Conservation (phyloP, 2,888 invertebrate genomes). For the Napeogenes sylphis region DNA sequence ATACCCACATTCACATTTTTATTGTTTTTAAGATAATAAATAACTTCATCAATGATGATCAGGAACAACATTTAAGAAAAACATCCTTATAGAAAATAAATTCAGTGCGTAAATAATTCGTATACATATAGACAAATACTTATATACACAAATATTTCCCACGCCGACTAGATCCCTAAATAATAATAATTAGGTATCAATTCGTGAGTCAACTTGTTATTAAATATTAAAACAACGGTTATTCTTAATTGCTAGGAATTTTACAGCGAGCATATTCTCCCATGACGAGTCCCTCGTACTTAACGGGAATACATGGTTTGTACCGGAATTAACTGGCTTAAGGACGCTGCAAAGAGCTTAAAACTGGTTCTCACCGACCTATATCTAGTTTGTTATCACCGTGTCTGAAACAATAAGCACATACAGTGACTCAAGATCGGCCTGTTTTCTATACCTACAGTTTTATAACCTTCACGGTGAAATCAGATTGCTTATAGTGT, state of each 20-base stretch:
- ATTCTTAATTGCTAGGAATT: slow-evolving; percentile 64
- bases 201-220: slow-evolving; percentile 10
- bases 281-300: slow-evolving; percentile 32
- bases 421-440: slow-evolving; percentile 13
- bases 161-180: too few relatives aligned
- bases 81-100: too few relatives aligned
- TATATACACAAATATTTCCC: too few relatives aligned
- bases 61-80: too few relatives aligned
- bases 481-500: background rate
- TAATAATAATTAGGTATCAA: background rate
- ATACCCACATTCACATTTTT: too few relatives aligned
- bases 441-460: background rate
- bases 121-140: too few relatives aligned
- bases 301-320: slow-evolving; percentile 32
- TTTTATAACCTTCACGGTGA: slow-evolving; percentile 2
- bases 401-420: slow-evolving; percentile 24
- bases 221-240: slow-evolving; percentile 35
- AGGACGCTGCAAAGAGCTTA: slow-evolving; percentile 46
- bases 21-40: too few relatives aligned
- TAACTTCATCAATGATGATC: too few relatives aligned
- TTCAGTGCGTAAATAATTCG: too few relatives aligned
- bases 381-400: slow-evolving; percentile 42
- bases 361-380: slow-evolving; percentile 58
- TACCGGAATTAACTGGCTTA: slow-evolving; percentile 58
- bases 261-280: slow-evolving; percentile 34